Evolutionary conservation across 1,140 invertebrate species (phyloP).

Genomic region (Hypsibius dujardini): DNA sequence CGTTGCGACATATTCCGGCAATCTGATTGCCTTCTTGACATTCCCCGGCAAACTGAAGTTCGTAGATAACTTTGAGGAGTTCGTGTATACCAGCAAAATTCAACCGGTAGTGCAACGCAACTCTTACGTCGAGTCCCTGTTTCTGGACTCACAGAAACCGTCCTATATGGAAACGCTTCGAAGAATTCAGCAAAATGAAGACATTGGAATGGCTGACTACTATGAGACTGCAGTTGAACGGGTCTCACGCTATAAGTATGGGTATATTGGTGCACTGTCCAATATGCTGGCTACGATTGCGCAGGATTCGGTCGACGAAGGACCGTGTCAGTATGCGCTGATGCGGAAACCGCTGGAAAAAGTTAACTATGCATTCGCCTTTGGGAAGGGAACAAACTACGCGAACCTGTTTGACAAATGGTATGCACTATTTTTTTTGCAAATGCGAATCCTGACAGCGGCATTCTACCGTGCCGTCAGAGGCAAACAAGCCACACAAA

Average conservation of each 20-base stretch:
- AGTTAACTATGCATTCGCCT: neutral
- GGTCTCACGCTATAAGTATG: neutral
- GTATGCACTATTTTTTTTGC: neutral
- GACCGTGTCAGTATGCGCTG: neutral
- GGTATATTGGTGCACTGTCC: neutral
- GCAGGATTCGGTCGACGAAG: neutral
- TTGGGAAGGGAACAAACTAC: neutral
- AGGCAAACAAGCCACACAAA: neutral
- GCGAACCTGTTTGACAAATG: neutral
- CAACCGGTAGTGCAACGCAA: neutral
- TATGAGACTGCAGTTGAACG: neutral
- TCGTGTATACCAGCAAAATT: neutral
- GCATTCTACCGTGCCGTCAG: no score
- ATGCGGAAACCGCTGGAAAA: neutral
- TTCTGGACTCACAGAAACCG: neutral
- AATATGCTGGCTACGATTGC: neutral
- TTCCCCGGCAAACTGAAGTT: conserved; percentile 4
- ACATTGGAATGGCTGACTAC: neutral
- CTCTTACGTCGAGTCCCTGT: neutral
- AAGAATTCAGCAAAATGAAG: neutral
- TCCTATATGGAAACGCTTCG: neutral
- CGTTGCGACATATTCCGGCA: conserved; percentile 20
- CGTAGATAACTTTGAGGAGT: neutral
- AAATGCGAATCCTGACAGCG: neutral
- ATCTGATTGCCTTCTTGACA: conserved; percentile 21